Evolutionary conservation across 2,113 vertebrate species (phyloP), one percentile per base, ranked within the genome.

Genomic region (Phalacrocorax aristotelis): DNA sequence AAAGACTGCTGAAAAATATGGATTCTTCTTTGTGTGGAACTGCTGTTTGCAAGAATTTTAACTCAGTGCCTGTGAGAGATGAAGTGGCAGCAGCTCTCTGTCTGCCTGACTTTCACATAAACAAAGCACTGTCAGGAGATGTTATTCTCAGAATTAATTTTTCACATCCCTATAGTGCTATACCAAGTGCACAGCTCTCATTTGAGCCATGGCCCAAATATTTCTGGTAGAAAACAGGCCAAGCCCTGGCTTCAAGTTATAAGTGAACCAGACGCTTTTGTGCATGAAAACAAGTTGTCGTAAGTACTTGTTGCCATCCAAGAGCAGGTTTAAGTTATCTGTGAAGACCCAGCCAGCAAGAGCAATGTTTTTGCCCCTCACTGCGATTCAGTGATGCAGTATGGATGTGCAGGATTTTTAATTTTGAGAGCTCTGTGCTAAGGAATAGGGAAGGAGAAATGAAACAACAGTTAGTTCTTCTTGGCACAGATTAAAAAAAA

Each of bases 121-220:
- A 82, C 22, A 83, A 55, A 89, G 74, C 55, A 49, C 9, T 36
- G 9, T 16, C 62, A 55, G 46, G 51, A 83, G 36, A 70, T 38
- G 36, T 42, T 64, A 4, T 21, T 76, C 48, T 64, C 74, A 76
- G 55, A 78, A 87, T 51, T 51, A 58, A 23, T 55, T 60, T 70
- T 71, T 69, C 36, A 69, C 7, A 34, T 46, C 46, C 51, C 20
- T 76, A 8, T 11, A 87, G 65, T 0, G 2, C 32, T 30, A 13
- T 5, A 58, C 12, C 0, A 0, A 93, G 22, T 60, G n/a, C 61
- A 21, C 0, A 2, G 65, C 29, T 71, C 61, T 78, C 55, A 46
- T 29, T 34, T 51, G 10, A 82, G 78, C 3, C 2, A 83, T 5
- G 18, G 34, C 22, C 64, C 38, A 82, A 52, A n/a, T 82, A 55